phyloP scores from a whole-genome alignment of 2,797 vertebrate genomes.

The Setipinna tenuifilis region DNA sequence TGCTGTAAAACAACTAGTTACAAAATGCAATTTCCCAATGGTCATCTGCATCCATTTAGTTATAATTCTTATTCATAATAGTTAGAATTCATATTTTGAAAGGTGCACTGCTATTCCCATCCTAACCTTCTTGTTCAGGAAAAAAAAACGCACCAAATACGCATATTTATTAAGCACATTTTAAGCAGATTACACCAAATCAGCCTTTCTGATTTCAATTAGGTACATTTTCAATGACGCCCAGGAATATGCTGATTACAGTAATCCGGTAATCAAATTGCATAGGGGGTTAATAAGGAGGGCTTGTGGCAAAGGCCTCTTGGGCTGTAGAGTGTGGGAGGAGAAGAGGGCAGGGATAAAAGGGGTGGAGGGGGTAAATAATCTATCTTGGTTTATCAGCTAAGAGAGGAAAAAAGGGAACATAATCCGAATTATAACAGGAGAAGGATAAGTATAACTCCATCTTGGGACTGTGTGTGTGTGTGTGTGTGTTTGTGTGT shows the following conservation, averaged over 20 bases:
- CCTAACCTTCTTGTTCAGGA: not conserved
- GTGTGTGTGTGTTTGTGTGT: not conserved
- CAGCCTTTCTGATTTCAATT: constrained; percentile 17
- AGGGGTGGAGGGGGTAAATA: not conserved
- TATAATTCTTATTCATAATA: not conserved
- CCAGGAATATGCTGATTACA: constrained; percentile 12
- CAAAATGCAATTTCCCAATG: not conserved
- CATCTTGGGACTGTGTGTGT: not conserved
- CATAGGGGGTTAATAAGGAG: constrained; percentile 17
- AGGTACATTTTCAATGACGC: constrained; percentile 19
- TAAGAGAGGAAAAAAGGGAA: constrained; percentile 30
- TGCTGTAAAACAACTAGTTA: not conserved
- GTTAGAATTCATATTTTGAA: not conserved
- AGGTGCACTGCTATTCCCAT: not conserved
- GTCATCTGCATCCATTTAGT: not conserved
- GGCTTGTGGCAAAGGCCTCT: not conserved
- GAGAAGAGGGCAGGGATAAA: no score
- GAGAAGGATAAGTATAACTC: not conserved
- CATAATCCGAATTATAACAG: constrained; percentile 15
- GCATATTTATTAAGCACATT: not conserved
- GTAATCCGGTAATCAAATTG: constrained; percentile 21
- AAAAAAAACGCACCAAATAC: not conserved
- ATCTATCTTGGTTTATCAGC: not conserved
- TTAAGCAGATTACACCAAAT: constrained; percentile 16
- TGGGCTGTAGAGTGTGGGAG: not conserved